Base-by-base conservation (phyloP, 2,113 vertebrate species). In the Hyperoodon ampullatus region DNA sequence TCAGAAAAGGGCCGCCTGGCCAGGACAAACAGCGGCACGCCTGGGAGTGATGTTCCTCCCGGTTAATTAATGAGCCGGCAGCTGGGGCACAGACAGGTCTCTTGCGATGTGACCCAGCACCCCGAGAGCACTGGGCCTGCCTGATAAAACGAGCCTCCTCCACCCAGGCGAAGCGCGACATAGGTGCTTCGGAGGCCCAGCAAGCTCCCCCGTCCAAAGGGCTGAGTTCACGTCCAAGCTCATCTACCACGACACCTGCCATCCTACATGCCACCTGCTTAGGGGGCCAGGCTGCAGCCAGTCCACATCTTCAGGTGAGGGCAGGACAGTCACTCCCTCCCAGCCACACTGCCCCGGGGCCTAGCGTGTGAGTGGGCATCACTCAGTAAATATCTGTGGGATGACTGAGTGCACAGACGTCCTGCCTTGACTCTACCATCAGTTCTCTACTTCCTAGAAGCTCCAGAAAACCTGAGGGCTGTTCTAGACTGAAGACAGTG, bases 301-400 rank as follows among this genome's bases (percentile, higher is more conserved):
- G 70, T 12, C 28, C 24, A 24, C 55, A 33, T 21, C 9, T 47
- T 44, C 42, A 66, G n/a, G 12, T 21, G 10, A 39, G 12, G 74
- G 60, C 50, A 23, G 58, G 23, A 5, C 0, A 28, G 58, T 4
- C 1, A 1, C 18, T 8, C 23, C 66, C 26, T 61, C 60, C 16
- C 42, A 65, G 74, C 21, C 60, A 77, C 0, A 0, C 10, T 19
- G n/a, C 35, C 42, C 53, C 0, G 0, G 19, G 60, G 71, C 44
- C 50, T 16, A 4, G 1, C 6, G 21, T 15, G 2, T 0, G 6
- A n/a, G 63, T 3, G 26, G 4, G 18, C 0, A 2, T 10, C 16
- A 2, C 77, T 75, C 71, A 12, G 47, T 5, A 5, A 8, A 23
- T 10, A 16, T 7, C 5, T 53, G 23, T 10, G 75, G 33, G 55